Base-by-base conservation (phyloP, 2,888 invertebrate genomes). In the Aphrophora alni region DNA sequence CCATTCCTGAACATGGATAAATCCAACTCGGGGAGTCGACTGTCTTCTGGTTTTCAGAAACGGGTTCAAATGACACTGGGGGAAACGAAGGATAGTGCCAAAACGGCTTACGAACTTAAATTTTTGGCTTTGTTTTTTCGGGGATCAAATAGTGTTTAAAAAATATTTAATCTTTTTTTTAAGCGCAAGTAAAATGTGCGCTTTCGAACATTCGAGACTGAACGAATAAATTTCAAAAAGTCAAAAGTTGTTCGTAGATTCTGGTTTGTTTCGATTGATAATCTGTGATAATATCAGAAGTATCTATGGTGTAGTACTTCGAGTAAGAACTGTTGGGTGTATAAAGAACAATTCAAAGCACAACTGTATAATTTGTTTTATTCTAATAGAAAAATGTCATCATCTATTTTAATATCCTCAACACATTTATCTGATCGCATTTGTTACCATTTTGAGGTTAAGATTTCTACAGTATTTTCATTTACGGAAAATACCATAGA, bases 121-220 rank as follows among this genome's bases (percentile, higher is more conserved):
- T 59, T 59, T 59, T 59, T 59, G 59, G 59, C 59, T 59, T 59
- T 59, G 59, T 59, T 59, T 59, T 33, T 59, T 59, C 59, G 59
- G 59, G 59, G 59, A 59, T 59, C 59, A 59, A 59, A 59, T 59
- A 59, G 59, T 59, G 59, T 59, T 59, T 21, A 59, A 59, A 59
- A n/a, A n/a, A n/a, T 44, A 10, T 33, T 44, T 44, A 44, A 44
- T 44, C 8, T 10, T 33, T 33, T 3, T 59, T 59, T 59, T 59
- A 12, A 59, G n/a, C 14, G 59, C 44, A 14, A 44, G 17, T 44
- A 14, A 44, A 44, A 14, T 44, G 44, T 44, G 59, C 59, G 14
- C 59, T 59, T 21, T 14, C 17, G 44, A 44, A 44, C 44, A 10
- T 33, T 44, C n/a, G 44, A 59, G 59, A 59, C 59, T 59, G 59